phyloP scores from a whole-genome alignment of 2,113 vertebrate species.

The Hemibagrus wyckioides region DNA sequence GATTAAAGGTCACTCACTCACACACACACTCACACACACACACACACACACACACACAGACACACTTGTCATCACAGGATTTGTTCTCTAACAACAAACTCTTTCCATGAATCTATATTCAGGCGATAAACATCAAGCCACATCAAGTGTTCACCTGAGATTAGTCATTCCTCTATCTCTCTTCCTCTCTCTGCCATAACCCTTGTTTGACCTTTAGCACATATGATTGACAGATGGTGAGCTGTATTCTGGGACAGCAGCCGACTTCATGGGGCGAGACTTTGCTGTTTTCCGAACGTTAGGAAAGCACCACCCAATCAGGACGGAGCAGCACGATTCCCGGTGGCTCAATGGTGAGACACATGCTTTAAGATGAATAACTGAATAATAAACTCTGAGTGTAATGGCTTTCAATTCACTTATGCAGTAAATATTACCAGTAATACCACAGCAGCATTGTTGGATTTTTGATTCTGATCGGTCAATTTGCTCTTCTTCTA shows the following conservation, averaged over 20 bases:
- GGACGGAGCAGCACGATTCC: conserved; percentile 97
- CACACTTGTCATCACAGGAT: conserved; percentile 18
- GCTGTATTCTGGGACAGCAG: conserved; percentile 93
- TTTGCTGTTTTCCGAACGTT: conserved; percentile 98
- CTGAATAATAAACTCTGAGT: neutral
- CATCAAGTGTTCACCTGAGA: conserved; percentile 16
- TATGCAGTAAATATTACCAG: no score
- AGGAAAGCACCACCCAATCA: conserved; percentile 94
- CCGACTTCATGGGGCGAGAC: conserved; percentile 98
- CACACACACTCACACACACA: conserved; percentile 23
- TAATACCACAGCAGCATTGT: neutral
- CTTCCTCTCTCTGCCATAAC: conserved; percentile 7
- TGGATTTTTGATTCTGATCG: neutral
- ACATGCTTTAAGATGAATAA: neutral
- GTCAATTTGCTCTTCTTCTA: neutral
- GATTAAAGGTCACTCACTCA: conserved; percentile 49
- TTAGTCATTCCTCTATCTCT: conserved; percentile 17
- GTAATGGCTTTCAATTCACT: neutral
- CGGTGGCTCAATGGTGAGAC: conserved; percentile 91
- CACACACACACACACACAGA: conserved; percentile 50
- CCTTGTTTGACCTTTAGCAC: conserved; percentile 28
- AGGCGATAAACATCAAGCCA: conserved; percentile 12
- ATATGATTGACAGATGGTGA: conserved; percentile 80
- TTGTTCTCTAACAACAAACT: conserved; percentile 38
- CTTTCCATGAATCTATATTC: conserved; percentile 38